Evolutionary conservation across 1,140 invertebrate genomes (phyloP).

Genomic region (Procambarus clarkii): DNA sequence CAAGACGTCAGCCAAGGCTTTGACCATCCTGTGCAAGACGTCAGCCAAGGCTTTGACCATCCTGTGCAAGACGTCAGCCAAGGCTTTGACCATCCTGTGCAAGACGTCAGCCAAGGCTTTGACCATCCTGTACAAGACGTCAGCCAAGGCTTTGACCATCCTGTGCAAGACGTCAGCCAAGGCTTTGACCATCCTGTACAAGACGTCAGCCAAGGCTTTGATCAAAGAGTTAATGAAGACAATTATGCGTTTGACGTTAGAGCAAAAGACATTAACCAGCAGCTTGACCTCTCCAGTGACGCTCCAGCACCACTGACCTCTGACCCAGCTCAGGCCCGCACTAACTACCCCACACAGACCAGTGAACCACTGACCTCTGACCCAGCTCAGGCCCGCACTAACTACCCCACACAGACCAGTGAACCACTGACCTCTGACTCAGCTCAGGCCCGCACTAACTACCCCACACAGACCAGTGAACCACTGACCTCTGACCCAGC

Average conservation of each 20-base stretch:
- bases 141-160: not conserved
- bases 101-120: not conserved
- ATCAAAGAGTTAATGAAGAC: too few species aligned
- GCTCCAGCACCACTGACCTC: not conserved
- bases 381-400: too few species aligned
- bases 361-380: too few species aligned
- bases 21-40: not conserved
- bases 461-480: too few species aligned
- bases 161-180: not conserved
- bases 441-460: too few species aligned
- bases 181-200: not conserved
- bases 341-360: too few species aligned
- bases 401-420: too few species aligned
- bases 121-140: not conserved
- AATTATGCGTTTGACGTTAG: too few species aligned
- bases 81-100: not conserved
- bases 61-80: not conserved
- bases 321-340: not conserved
- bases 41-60: not conserved
- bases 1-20: not conserved
- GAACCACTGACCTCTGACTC: too few species aligned
- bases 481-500: too few species aligned
- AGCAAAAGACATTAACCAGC: not conserved
- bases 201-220: not conserved
- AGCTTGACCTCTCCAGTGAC: not conserved